Evolutionary conservation across 2,113 vertebrate species (phyloP).

Genomic region (Phodopus roborovskii): DNA sequence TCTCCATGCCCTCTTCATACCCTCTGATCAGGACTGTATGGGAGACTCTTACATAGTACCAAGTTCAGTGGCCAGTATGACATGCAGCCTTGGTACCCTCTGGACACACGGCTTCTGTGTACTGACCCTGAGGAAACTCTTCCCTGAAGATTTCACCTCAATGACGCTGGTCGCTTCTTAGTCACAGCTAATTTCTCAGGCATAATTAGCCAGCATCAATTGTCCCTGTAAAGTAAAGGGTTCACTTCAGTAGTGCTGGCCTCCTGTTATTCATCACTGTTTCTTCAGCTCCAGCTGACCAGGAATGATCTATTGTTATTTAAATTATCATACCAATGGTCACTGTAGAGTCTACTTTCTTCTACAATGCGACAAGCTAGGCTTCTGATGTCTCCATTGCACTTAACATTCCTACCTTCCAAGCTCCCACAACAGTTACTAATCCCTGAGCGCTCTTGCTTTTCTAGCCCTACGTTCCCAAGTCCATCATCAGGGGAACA

Average conservation of each 20-base stretch:
- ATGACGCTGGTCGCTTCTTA: background rate
- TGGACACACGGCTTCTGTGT: background rate
- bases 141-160: background rate
- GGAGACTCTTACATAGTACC: background rate
- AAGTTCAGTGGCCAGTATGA: background rate
- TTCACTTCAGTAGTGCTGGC: background rate
- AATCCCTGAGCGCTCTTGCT: background rate
- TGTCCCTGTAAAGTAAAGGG: background rate
- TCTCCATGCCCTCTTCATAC: background rate
- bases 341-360: background rate
- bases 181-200: background rate
- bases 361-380: background rate
- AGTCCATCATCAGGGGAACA: no score
- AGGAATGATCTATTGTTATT: background rate
- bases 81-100: background rate
- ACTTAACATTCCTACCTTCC: background rate
- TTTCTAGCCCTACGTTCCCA: background rate
- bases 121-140: background rate
- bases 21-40: background rate
- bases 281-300: background rate
- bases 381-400: background rate
- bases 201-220: background rate
- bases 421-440: background rate
- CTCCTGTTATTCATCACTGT: background rate
- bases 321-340: background rate